A percentile compares a stretch with the other conserved stretches of the same genome.
Evolutionary conservation across 1,140 invertebrate genomes (phyloP).

Genomic region (Neelides sp.): DNA sequence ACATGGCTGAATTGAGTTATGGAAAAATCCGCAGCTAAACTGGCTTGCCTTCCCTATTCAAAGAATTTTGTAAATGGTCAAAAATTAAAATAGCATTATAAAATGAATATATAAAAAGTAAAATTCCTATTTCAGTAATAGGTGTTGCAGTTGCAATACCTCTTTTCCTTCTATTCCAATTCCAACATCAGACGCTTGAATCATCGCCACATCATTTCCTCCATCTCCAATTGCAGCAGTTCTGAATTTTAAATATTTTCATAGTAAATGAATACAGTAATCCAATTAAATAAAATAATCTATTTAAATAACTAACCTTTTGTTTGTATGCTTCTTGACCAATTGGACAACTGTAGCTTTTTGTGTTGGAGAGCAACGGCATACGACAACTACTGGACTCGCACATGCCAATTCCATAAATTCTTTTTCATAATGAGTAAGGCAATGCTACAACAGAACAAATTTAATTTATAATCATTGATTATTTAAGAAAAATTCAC

Average conservation of each 20-base stretch:
- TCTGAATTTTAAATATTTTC: too few relatives aligned
- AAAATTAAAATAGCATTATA: constrained; percentile 1
- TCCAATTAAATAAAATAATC: constrained; percentile 6
- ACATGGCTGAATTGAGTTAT: constrained; percentile 84
- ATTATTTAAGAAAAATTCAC: neutral
- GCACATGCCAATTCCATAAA: constrained; percentile 86
- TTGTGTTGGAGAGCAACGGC: constrained; percentile 93
- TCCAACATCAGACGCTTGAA: constrained; percentile 74
- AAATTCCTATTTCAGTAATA: neutral
- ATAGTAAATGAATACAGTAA: neutral
- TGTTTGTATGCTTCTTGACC: constrained; percentile 75
- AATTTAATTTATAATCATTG: neutral
- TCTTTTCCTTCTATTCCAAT: constrained; percentile 80
- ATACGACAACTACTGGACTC: constrained; percentile 82
- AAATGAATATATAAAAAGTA: neutral
- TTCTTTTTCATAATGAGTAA: constrained; percentile 88
- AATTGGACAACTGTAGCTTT: constrained; percentile 90
- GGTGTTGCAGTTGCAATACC: constrained; percentile 24
- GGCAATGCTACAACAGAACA: constrained; percentile 47
- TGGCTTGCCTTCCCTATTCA: constrained; percentile 79
- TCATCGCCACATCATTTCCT: constrained; percentile 46
- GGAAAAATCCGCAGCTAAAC: constrained; percentile 97
- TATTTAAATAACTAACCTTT: constrained; percentile 36
- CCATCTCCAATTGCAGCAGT: constrained; percentile 41
- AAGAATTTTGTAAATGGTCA: constrained; percentile 5